These are phyloP conservation scores for Carcharodon carcharias DNA, from an alignment of 2,797 vertebrate genomes.

Conservation along the genomic window DNA sequence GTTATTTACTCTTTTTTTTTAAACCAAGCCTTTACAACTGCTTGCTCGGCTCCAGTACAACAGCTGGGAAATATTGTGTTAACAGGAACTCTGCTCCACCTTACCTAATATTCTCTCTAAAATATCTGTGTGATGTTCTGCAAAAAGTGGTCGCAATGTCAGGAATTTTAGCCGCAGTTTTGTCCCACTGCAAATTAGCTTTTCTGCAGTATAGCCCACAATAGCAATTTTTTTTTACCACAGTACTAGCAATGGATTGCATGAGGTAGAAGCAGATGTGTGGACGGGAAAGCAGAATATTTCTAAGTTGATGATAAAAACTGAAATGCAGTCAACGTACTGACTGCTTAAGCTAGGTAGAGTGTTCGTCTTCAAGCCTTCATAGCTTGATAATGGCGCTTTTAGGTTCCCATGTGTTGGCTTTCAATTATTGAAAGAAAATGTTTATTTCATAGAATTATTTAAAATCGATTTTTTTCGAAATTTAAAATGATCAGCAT, in stretches of 20 bases:
- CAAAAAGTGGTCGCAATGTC: neutral
- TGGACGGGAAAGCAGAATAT: neutral
- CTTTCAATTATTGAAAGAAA: neutral
- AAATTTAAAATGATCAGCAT: neutral
- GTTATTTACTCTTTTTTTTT: neutral
- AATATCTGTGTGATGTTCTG: neutral
- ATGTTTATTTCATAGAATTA: neutral
- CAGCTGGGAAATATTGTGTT: neutral
- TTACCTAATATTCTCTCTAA: neutral
- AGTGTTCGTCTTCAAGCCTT: neutral
- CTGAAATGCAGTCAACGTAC: neutral
- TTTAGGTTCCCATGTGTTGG: neutral
- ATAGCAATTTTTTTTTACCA: neutral
- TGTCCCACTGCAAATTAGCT: neutral
- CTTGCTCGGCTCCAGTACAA: neutral
- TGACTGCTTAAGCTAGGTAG: neutral
- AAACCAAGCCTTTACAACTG: neutral
- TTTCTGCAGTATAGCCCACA: neutral
- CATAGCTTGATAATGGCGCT: neutral
- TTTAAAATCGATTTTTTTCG: neutral
- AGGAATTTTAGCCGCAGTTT: neutral
- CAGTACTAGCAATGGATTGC: neutral
- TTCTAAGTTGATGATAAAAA: neutral
- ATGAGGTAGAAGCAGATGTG: neutral
- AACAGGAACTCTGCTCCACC: neutral